These are phyloP conservation scores for Mastacembelus armatus DNA, from an alignment of 2,797 vertebrate species.

Conservation along the genomic window DNA sequence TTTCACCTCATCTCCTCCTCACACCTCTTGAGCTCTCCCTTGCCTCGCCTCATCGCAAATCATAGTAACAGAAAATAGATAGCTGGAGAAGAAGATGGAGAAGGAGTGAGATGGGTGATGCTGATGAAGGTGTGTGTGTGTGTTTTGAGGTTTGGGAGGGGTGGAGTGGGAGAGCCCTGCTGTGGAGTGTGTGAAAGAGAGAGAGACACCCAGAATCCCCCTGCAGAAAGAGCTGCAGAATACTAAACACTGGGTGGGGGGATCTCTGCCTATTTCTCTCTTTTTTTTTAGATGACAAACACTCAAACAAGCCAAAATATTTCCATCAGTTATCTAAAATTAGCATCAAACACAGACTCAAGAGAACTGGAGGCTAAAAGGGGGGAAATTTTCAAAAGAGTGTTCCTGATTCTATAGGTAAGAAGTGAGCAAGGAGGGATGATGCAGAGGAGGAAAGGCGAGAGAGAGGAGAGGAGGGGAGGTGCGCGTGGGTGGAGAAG, in stretches of 20 bases:
- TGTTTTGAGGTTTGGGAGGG: constrained; percentile 53
- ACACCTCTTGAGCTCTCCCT: constrained; percentile 24
- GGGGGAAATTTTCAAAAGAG: neutral
- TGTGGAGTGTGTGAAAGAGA: constrained; percentile 30
- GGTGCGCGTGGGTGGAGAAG: constrained; percentile 40
- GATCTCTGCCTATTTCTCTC: constrained; percentile 35
- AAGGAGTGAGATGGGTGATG: constrained; percentile 34
- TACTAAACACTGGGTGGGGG: constrained; percentile 66
- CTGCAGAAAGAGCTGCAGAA: constrained; percentile 65
- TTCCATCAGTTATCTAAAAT: constrained; percentile 27
- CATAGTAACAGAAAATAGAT: constrained; percentile 36
- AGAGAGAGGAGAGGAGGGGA: constrained; percentile 16
- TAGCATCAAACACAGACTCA: constrained; percentile 13
- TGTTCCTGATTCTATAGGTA: constrained; percentile 15
- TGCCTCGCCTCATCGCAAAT: constrained; percentile 34
- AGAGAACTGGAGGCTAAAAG: constrained; percentile 4
- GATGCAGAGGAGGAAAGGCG: constrained; percentile 40
- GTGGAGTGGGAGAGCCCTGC: constrained; percentile 66
- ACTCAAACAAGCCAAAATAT: constrained; percentile 6
- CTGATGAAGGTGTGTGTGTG: constrained; percentile 37
- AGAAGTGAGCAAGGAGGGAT: constrained; percentile 28
- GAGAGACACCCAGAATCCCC: constrained; percentile 57
- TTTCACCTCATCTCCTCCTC: constrained; percentile 21
- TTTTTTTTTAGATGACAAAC: neutral
- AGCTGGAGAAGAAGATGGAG: neutral